These are phyloP conservation scores for Hormaphis cornu DNA, from an alignment of 1,140 invertebrate genomes.

Conservation along the genomic window DNA sequence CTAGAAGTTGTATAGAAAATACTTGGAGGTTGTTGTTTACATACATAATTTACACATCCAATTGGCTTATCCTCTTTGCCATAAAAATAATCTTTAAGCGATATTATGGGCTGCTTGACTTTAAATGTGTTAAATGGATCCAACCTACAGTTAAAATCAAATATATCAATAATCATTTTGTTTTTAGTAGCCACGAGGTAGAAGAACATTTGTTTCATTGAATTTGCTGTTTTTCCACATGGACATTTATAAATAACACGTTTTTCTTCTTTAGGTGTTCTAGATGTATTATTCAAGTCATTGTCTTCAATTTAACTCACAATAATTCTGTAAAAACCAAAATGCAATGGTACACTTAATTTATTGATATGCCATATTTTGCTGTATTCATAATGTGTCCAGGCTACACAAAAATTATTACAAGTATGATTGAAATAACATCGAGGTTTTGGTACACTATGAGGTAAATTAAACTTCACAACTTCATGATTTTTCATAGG, in stretches of 20 bases:
- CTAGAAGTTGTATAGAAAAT: constrained; percentile 77
- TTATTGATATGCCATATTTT: constrained; percentile 67
- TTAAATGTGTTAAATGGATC: constrained; percentile 69
- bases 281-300: too few relatives aligned
- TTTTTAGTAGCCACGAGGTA: constrained; percentile 63
- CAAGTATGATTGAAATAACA: neutral
- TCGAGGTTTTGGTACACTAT: neutral
- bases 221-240: constrained; percentile 71
- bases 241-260: constrained; percentile 75
- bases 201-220: constrained; percentile 64
- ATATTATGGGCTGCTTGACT: neutral
- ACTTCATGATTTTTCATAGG: too few relatives aligned
- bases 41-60: constrained; percentile 81
- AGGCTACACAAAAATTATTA: constrained; percentile 51
- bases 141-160: constrained; percentile 72
- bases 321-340: constrained; percentile 76
- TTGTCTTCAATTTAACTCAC: fast-evolving
- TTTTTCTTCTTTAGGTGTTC: too few relatives aligned
- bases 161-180: constrained; percentile 75
- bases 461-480: neutral
- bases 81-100: constrained; percentile 54
- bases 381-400: constrained; percentile 44
- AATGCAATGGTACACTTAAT: constrained; percentile 69
- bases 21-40: constrained; percentile 68
- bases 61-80: constrained; percentile 81